A percentile compares a stretch with the other conserved stretches of the same genome.
Evolutionary conservation across 2,888 invertebrate genomes (phyloP).

Genomic region (Eupithecia insigniata): DNA sequence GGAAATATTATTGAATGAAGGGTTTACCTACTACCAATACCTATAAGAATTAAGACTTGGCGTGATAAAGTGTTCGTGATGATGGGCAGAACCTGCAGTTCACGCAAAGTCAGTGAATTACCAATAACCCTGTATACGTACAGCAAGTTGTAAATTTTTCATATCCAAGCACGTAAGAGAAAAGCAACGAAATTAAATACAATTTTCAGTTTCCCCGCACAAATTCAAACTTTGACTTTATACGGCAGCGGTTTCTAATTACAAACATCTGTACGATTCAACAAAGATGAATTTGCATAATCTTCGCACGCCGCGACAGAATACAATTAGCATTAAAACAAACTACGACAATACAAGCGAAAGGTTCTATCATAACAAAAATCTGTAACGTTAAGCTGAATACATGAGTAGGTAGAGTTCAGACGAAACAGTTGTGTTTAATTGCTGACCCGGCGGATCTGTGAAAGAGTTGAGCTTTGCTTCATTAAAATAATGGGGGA

Average conservation of each 20-base stretch:
- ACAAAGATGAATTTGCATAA: constrained; percentile 54
- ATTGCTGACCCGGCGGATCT: constrained; percentile 79
- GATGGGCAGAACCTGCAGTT: too few species aligned
- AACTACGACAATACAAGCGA: constrained; percentile 59
- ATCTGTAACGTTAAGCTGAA: constrained; percentile 62
- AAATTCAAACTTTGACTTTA: constrained; percentile 40
- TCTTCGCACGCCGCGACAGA: constrained; percentile 53
- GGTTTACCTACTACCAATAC: too few species aligned
- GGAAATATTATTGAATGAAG: too few species aligned
- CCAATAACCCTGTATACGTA: background rate
- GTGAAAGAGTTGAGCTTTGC: constrained; percentile 71
- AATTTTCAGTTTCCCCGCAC: constrained; percentile 34
- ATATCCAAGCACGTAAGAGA: constrained; percentile 22
- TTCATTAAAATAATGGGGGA: constrained; percentile 69
- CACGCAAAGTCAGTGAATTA: too few species aligned
- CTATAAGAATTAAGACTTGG: too few species aligned
- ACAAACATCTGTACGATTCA: constrained; percentile 45
- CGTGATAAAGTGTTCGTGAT: too few species aligned
- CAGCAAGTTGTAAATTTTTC: constrained; percentile 15
- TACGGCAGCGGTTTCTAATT: constrained; percentile 44
- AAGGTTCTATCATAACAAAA: constrained; percentile 60
- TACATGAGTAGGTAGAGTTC: constrained; percentile 59
- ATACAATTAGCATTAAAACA: constrained; percentile 59
- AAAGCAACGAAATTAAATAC: constrained; percentile 33
- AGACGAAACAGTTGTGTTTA: constrained; percentile 80